These are phyloP conservation scores for Drosophila varians DNA, from an alignment of 1,140 invertebrate species.

Conservation along the genomic window DNA sequence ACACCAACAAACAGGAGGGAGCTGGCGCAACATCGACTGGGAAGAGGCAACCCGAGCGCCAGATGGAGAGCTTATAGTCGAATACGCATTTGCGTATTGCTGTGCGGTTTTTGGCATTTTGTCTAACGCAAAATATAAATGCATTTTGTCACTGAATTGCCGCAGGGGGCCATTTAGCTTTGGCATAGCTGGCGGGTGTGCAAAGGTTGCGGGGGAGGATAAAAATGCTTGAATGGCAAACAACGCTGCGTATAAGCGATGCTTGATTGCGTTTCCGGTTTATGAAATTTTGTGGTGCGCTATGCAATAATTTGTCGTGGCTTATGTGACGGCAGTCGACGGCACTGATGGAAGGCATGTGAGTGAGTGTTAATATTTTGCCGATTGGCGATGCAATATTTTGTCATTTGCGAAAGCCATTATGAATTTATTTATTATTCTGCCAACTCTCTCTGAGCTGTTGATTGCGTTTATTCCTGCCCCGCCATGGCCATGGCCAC, in stretches of 20 bases:
- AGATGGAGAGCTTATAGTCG: conserved; percentile 21
- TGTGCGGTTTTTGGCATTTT: conserved; percentile 53
- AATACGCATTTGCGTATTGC: conserved; percentile 52
- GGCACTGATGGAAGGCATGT: conserved; percentile 30
- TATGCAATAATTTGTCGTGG: conserved; percentile 78
- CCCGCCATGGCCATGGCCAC: neutral
- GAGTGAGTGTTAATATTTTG: conserved; percentile 75
- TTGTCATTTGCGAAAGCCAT: conserved; percentile 75
- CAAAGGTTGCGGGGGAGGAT: conserved; percentile 2
- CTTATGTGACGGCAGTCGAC: conserved; percentile 49
- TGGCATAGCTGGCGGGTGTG: neutral
- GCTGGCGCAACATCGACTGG: neutral
- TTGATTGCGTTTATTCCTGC: conserved; percentile 71
- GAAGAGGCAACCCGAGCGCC: neutral
- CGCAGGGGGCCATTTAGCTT: neutral
- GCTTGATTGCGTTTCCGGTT: conserved; percentile 80
- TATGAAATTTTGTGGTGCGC: conserved; percentile 75
- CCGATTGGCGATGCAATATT: conserved; percentile 76
- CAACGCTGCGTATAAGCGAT: conserved; percentile 63
- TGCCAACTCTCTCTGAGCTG: conserved; percentile 46
- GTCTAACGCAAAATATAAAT: conserved; percentile 60
- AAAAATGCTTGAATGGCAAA: conserved; percentile 55
- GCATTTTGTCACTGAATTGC: conserved; percentile 57
- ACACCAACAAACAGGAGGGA: conserved; percentile 54
- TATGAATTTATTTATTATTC: conserved; percentile 82